Evolutionary conservation across 2,888 invertebrate genomes (phyloP), one percentile per base, ranked within the genome.

Genomic region (Diarsia brunnea): DNA sequence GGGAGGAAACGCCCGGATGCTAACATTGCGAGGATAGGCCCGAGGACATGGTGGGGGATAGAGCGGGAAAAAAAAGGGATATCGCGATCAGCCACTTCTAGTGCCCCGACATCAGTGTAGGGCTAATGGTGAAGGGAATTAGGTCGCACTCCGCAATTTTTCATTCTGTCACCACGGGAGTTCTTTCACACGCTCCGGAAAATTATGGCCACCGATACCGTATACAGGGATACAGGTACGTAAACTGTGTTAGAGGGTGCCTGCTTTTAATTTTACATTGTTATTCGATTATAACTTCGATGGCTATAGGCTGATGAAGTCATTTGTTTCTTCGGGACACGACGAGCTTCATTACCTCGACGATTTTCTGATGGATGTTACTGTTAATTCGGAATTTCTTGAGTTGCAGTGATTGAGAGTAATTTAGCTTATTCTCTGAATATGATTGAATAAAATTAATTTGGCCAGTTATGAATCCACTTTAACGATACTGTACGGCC

Each of bases 91-190:
- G 84, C 45, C 87, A 69, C 78, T 85, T 90, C 88, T 66, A 73
- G 67, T 12, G n/a, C 49, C 21, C 12, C 16, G 76, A 86, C 47
- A 86, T 88, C 88, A 12, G 7, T 55, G 86, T 76, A 43, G 16
- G 71, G 69, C 85, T 91, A 92, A 93, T 90, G 89, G 86, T 82
- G 63, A 64, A 70, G 69, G 84, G 88, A 92, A 92, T 90, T 92
- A 90, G 92, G 91, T 90, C 89, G 89, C 60, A 78, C 76, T 75
- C 73, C 87, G 91, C 91, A 90, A 94, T 94, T 93, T 94, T 93
- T 94, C 94, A 94, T 93, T 84, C 92, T 93, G 94, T 93, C 93
- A 90, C 89, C 84, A 49, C 63, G 73, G 69, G 75, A 82, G 80
- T 81, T 87, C 88, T 87, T 88, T 84, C 84, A 83, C 82, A 77